phyloP scores from a whole-genome alignment of 2,797 vertebrate species.

The Chloroceryle inda region DNA sequence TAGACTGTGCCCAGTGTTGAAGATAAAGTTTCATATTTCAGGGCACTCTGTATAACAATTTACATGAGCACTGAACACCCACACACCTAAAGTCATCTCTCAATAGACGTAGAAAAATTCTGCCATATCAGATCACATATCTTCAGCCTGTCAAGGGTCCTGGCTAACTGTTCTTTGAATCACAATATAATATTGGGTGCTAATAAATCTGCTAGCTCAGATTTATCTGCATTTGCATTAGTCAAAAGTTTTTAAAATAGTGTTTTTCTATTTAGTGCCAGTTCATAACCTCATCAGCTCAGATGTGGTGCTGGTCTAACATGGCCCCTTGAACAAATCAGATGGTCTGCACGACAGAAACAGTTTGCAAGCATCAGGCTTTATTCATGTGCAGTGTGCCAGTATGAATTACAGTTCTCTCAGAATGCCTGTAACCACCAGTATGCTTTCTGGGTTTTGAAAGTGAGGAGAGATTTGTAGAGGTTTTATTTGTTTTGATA shows the following conservation, averaged over 20 bases:
- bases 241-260: slow-evolving; percentile 19
- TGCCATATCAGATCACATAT: neutral
- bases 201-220: slow-evolving; percentile 42
- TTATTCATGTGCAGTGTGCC: neutral
- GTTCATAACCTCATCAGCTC: neutral
- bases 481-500: neutral
- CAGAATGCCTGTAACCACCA: neutral
- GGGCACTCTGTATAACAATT: neutral
- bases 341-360: neutral
- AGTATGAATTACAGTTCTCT: slow-evolving; percentile 32
- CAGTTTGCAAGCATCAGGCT: neutral
- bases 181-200: neutral
- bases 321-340: slow-evolving; percentile 14
- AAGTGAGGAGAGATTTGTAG: neutral
- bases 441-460: neutral
- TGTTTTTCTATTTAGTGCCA: neutral
- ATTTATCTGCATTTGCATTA: slow-evolving; percentile 2
- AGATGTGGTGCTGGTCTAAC: neutral
- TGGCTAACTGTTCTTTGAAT: neutral
- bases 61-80: neutral
- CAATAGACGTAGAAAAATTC: neutral
- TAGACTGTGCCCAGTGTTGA: neutral
- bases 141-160: neutral
- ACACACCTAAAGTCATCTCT: neutral
- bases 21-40: neutral